Evolutionary conservation across 2,797 vertebrate genomes (phyloP), one percentile per base, ranked within the genome.

Genomic region (Halcyon leucocephala): DNA sequence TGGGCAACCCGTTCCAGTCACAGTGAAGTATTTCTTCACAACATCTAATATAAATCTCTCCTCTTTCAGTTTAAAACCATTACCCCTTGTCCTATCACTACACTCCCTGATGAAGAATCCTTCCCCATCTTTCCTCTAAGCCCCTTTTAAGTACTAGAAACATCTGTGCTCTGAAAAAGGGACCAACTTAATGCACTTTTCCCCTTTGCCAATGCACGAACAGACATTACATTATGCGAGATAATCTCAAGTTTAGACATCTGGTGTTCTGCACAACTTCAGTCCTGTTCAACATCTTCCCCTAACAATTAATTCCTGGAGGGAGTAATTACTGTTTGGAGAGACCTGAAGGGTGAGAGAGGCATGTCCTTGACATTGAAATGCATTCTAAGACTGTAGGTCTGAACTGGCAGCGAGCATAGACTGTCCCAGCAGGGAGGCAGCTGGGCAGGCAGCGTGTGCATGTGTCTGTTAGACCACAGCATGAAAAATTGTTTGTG

Each of bases 181-280:
- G 4, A n/a, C 14, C 24, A 61, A 24, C 15, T 64, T 21, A 39
- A 5, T 6, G 10, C 1, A 4, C 15, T 64, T 83, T 35, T 0
- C 18, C n/a, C 9, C 31, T 93, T 81, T 77, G 14, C 6, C 41
- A n/a, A 0, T 0, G 1, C 54, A 52, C 6, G 28, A 55, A 86
- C 6, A 8, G 28, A 28, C 4, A 5, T 8, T 14, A 12, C 39
- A 64, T 15, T 0, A 0, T 1, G 9, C 4, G 31, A 57, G 14
- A 7, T 29, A 12, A 14, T 8, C 52, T 54, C 22, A 57, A 14
- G 44, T 33, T 70, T 60, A 55, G 31, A 9, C 5, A 72, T 60
- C 25, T 17, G 31, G 10, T 13, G 13, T 4, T 65, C 60, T 54
- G 22, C 33, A n/a, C 14, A 37, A 61, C 48, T 37, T 71, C 11